phyloP scores from a whole-genome alignment of 2,888 invertebrate genomes.

The Silvanus unidentatus region DNA sequence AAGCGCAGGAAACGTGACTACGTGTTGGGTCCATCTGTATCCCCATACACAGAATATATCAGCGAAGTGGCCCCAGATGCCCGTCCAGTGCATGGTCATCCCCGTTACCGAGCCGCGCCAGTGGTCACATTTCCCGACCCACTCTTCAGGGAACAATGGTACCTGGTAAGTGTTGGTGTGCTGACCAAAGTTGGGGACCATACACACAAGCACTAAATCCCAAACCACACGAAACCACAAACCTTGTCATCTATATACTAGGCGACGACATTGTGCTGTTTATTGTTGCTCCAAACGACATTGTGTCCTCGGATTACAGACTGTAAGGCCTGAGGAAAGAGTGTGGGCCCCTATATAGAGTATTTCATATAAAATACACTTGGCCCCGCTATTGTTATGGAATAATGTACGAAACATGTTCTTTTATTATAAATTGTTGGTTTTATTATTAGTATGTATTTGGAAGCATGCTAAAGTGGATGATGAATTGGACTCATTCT shows the following conservation, averaged over 20 bases:
- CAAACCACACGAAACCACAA: too few species aligned
- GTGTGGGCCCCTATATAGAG: too few species aligned
- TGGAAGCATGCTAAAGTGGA: too few species aligned
- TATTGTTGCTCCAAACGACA: background rate
- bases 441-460: conserved; percentile 1
- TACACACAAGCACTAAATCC: background rate
- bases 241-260: too few species aligned
- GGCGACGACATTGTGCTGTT: background rate
- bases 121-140: conserved; percentile 74
- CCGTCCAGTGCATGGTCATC: conserved; percentile 35
- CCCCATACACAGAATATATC: conserved; percentile 47
- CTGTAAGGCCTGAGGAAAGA: too few species aligned
- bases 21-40: conserved; percentile 49
- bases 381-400: conserved; percentile 15
- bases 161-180: conserved; percentile 73
- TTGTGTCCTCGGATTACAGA: too few species aligned
- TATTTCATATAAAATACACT: background rate
- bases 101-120: conserved; percentile 45
- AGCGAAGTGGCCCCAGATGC: conserved; percentile 48
- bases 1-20: conserved; percentile 84
- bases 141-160: conserved; percentile 94
- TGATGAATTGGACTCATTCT: too few species aligned
- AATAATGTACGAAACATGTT: conserved; percentile 25
- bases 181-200: too few species aligned
- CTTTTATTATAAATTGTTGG: conserved; percentile 22